These are phyloP conservation scores for Phenacoccus solenopsis DNA, from an alignment of 1,140 invertebrate species.

Conservation along the genomic window DNA sequence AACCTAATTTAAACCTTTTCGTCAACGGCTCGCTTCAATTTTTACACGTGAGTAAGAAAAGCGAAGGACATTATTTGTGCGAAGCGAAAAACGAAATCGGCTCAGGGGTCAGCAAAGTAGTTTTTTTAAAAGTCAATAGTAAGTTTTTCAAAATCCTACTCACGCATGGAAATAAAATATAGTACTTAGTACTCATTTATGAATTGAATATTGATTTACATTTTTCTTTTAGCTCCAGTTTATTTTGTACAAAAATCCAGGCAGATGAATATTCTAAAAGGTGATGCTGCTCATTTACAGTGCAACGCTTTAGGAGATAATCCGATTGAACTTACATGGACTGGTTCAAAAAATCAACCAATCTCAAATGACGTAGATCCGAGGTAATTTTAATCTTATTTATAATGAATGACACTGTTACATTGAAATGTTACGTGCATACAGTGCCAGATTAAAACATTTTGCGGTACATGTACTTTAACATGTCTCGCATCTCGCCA, in stretches of 20 bases:
- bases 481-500: too few species aligned
- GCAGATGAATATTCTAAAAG: slow-evolving; percentile 56
- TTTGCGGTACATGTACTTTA: too few species aligned
- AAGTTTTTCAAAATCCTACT: too few species aligned
- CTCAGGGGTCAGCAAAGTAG: slow-evolving; percentile 71
- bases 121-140: slow-evolving; percentile 77
- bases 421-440: too few species aligned
- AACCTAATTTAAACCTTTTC: slow-evolving; percentile 57
- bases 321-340: slow-evolving; percentile 75
- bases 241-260: slow-evolving; percentile 67
- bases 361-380: slow-evolving; percentile 53
- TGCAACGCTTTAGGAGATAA: slow-evolving; percentile 81
- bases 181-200: too few species aligned
- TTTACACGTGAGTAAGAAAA: slow-evolving; percentile 63
- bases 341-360: slow-evolving; percentile 34
- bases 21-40: slow-evolving; percentile 70
- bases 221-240: slow-evolving; percentile 58
- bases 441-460: too few species aligned
- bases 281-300: slow-evolving; percentile 60
- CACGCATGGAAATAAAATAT: too few species aligned
- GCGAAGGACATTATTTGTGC: slow-evolving; percentile 82
- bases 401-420: too few species aligned
- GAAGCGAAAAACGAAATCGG: slow-evolving; percentile 85
- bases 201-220: too few species aligned
- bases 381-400: too few species aligned